Evolutionary conservation across 1,140 invertebrate species (phyloP), one percentile per base, ranked within the genome.

Genomic region (Musca domestica): DNA sequence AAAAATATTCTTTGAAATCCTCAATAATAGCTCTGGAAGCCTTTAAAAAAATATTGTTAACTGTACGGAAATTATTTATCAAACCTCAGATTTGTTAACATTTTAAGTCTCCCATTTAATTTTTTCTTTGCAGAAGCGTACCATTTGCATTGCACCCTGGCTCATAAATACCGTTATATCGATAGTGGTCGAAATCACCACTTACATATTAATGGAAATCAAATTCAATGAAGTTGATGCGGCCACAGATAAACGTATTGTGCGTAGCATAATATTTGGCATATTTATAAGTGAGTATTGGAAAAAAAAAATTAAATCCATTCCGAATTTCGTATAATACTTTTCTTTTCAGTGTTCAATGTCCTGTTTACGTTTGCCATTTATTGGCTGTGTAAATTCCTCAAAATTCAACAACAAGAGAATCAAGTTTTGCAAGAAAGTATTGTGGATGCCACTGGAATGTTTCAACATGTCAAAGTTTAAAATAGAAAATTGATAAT

Each of bases 141-240:
- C 76, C 14, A 69, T 80, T 54, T 80, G 77, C 67, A 76, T 80
- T 75, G 73, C 77, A 69, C 77, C 77, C 17, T 80, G 77, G 77
- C 67, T 80, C 3, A 79, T 80, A 19, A 80, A 80, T 68, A 66
- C 77, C 1, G 71, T 66, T 14, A 71, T 73, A 14, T 80, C 77
- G 2, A 75, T 80, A 72, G 61, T 68, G 15, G 69, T 80, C 10
- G 77, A 80, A 63, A 72, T 77, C 48, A 74, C 76, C 0, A 74
- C 78, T 25, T 80, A 76, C 49, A 71, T 78, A 14, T 74, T 71
- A 52, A 69, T 80, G 66, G 77, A 80, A 69, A 67, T 80, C 0
- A 73, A 78, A 72, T 80, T 80, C 49, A 75, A 80, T 51, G 77
- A 80, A 64, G 70, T 76, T 19, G 77, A 80, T 70, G 77, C 77